Percentiles rank a stretch among this genome's conserved stretches.
These are phyloP conservation scores for Chrysaora quinquecirrha DNA, from an alignment of 30 jellyfish, hydroid and myxozoan species.

Conservation along the genomic window DNA sequence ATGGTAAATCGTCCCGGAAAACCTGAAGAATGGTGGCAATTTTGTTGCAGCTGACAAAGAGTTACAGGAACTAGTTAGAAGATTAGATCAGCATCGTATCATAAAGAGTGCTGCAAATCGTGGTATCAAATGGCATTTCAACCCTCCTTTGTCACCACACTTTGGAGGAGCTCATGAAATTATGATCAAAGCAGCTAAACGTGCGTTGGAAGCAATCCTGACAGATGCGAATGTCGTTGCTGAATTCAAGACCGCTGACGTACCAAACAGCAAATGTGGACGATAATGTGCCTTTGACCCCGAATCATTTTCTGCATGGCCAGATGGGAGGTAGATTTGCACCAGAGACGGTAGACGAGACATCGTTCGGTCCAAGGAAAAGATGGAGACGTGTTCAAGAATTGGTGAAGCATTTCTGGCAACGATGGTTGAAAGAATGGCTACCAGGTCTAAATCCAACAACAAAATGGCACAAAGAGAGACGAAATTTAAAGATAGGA, in stretches of 20 bases:
- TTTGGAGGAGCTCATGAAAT: conserved; percentile 58
- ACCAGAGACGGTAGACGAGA: too few relatives aligned
- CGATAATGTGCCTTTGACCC: conserved; percentile 51
- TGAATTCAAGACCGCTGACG: conserved; percentile 53
- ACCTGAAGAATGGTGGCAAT: conserved; percentile 63
- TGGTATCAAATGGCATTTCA: conserved; percentile 68
- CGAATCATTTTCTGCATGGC: conserved; percentile 60
- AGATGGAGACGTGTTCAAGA: conserved; percentile 53
- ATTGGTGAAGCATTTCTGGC: too few relatives aligned
- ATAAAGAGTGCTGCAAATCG: conserved; percentile 44
- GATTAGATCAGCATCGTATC: conserved; percentile 27
- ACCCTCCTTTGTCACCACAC: conserved; percentile 66
- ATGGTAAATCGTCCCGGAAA: conserved; percentile 60
- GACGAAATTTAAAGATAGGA: conserved; percentile 13
- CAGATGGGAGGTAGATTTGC: too few relatives aligned
- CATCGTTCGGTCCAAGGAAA: conserved; percentile 27
- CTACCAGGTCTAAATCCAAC: conserved; percentile 21
- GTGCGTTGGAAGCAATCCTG: conserved; percentile 51
- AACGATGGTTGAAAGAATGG: conserved; percentile 48
- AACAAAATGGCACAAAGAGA: conserved; percentile 31
- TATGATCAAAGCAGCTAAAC: conserved; percentile 57
- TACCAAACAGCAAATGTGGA: conserved; percentile 37
- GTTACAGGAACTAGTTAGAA: conserved; percentile 26
- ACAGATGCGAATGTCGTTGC: conserved; percentile 28
- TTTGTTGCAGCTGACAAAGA: conserved; percentile 60